Evolutionary conservation across 2,888 invertebrate species (phyloP), one percentile per base, ranked within the genome.

Genomic region (Dynastes maya): DNA sequence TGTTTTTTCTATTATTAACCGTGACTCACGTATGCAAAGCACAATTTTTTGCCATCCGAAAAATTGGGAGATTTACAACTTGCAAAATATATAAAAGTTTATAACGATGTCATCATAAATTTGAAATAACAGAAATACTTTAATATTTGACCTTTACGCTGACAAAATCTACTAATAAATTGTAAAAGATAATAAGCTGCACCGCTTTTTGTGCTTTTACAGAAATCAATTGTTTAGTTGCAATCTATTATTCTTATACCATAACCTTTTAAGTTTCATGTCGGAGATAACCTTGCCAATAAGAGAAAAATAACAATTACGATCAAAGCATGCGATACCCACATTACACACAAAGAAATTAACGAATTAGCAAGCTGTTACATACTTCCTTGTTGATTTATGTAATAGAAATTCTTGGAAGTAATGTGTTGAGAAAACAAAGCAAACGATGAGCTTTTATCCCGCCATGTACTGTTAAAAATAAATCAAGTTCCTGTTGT

Each of bases 251-350:
- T 9, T 27, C 40, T 45, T 27, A 49, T 67, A n/a, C 45, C 45
- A 67, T 70, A 70, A 70, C 70, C 53, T 70, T 70, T 67, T 53
- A 51, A 53, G 70, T 29, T 70, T 51, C 70, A 70, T 51, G 70
- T 53, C 27, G 45, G 53, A 70, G 8, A 53, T 70, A 70, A 70
- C 70, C 70, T 70, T 70, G 70, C 45, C 51, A 51, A 70, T 27
- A 22, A 32, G n/a, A 70, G 70, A 70, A 70, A 70, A 29, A 70
- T 29, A 27, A 6, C 11, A 32, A 70, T 22, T 68, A 53, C 49
- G 16, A 67, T 67, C 67, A 3, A 45, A 32, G n/a, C 70, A 70
- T 68, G 68, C 68, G 22, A 68, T 68, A 49, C 29, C 53, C n/a
- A 53, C 70, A 70, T 70, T 53, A 53, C 16, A 51, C 51, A 70